Conservation (phyloP, 2,888 invertebrate genomes). For the Calameuta pallipes region DNA sequence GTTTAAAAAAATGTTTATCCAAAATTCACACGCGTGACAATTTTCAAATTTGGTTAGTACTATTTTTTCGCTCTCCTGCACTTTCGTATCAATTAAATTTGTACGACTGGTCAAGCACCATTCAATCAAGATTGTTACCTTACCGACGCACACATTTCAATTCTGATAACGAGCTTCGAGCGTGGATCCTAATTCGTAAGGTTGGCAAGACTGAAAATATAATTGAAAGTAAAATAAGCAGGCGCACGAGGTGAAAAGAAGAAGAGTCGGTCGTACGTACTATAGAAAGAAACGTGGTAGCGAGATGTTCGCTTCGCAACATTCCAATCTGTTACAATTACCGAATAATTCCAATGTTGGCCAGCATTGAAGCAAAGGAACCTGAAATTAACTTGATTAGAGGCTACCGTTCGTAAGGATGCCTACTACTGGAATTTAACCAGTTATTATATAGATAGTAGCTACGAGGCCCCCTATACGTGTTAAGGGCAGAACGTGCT, state of each 20-base stretch:
- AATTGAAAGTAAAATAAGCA: conserved; percentile 13
- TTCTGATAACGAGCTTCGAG: background rate
- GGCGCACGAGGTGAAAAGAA: background rate
- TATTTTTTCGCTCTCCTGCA: too few relatives aligned
- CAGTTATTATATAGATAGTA: conserved; percentile 62
- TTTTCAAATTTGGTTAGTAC: background rate
- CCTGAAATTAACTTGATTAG: conserved; percentile 66
- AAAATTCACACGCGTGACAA: background rate
- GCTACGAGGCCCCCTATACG: conserved; percentile 30
- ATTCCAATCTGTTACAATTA: conserved; percentile 65
- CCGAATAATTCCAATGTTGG: conserved; percentile 63
- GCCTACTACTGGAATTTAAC: conserved; percentile 66
- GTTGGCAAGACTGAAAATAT: background rate
- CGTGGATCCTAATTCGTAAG: background rate
- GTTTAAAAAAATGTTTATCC: background rate
- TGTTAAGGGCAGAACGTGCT: conserved; percentile 38
- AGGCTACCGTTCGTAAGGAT: conserved; percentile 65
- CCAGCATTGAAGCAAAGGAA: conserved; percentile 55
- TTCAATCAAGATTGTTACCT: background rate
- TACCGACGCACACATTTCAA: background rate
- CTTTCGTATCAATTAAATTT: too few relatives aligned
- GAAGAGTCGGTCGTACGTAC: background rate
- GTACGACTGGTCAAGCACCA: background rate
- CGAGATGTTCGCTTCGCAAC: conserved; percentile 33
- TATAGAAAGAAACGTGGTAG: background rate